Conservation (phyloP, 2,888 invertebrate genomes). For the Bombyx huttoni region DNA sequence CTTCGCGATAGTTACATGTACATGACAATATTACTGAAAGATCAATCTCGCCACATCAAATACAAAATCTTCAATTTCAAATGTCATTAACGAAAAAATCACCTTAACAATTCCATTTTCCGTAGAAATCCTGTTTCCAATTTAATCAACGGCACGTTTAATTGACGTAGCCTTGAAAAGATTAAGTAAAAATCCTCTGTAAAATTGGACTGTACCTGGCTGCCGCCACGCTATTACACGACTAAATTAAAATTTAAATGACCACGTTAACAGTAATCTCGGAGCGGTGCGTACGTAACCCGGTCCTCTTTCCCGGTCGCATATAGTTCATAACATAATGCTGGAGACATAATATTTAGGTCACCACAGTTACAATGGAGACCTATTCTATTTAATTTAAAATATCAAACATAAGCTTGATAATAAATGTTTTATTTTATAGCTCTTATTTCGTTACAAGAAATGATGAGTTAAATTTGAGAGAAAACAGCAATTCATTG, state of each 20-base stretch:
- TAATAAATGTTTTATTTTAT: too few species aligned
- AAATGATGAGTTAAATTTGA: too few species aligned
- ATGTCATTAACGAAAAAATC: background rate
- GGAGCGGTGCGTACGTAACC: conserved; percentile 14
- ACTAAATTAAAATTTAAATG: conserved; percentile 25
- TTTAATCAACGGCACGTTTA: background rate
- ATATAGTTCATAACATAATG: conserved; percentile 14
- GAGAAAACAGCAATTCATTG: too few species aligned
- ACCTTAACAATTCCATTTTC: background rate
- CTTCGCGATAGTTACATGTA: too few species aligned
- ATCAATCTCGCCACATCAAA: background rate
- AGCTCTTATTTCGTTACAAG: too few species aligned
- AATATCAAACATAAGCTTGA: too few species aligned
- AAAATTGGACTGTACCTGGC: background rate
- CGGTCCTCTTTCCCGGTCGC: conserved; percentile 14
- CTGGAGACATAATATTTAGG: conserved; percentile 31
- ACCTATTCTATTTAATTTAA: too few species aligned
- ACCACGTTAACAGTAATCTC: conserved; percentile 16
- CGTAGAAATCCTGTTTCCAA: background rate
- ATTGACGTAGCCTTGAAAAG: background rate
- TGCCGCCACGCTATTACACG: conserved; percentile 7
- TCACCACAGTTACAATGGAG: conserved; percentile 38
- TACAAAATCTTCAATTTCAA: background rate
- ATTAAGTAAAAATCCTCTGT: background rate
- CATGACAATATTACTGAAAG: too few species aligned